A percentile compares a stretch with the other conserved stretches of the same genome.
Evolutionary conservation across 1,140 invertebrate genomes (phyloP).

Genomic region (Saxidomus purpurata): DNA sequence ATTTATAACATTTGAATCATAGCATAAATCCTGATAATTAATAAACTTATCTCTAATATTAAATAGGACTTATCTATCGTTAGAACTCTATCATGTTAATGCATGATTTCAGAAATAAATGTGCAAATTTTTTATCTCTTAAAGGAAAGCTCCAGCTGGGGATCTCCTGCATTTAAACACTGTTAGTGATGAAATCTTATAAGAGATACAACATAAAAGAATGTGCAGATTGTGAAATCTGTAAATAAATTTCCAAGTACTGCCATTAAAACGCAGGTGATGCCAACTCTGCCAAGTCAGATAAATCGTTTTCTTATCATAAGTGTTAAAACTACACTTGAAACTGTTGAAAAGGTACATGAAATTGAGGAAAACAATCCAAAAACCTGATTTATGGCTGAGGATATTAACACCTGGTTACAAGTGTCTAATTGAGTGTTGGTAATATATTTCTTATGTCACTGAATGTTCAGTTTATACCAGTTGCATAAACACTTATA

Average conservation of each 20-base stretch:
- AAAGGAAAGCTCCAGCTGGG: background rate
- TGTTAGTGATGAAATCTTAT: background rate
- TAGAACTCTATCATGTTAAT: too few relatives aligned
- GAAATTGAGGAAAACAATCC: conserved; percentile 6
- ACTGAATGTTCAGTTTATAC: too few relatives aligned
- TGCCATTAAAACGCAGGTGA: conserved; percentile 4
- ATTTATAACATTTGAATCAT: too few relatives aligned
- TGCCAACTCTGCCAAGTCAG: background rate
- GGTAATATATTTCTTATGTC: background rate
- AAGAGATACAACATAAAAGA: too few relatives aligned
- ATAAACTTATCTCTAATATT: too few relatives aligned
- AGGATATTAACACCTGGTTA: background rate
- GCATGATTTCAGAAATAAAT: too few relatives aligned
- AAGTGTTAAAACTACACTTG: conserved; percentile 2
- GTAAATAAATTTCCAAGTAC: conserved; percentile 34
- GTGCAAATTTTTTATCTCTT: too few relatives aligned
- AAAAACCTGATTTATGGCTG: background rate
- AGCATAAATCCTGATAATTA: too few relatives aligned
- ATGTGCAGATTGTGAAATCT: too few relatives aligned
- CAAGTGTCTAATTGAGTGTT: background rate
- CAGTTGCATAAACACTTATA: too few relatives aligned
- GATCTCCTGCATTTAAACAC: background rate
- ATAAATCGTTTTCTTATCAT: background rate
- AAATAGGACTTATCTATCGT: too few relatives aligned
- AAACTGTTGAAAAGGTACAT: conserved; percentile 10